Evolutionary conservation across 1,140 invertebrate genomes (phyloP).

Genomic region (Schlechtendalia chinensis): DNA sequence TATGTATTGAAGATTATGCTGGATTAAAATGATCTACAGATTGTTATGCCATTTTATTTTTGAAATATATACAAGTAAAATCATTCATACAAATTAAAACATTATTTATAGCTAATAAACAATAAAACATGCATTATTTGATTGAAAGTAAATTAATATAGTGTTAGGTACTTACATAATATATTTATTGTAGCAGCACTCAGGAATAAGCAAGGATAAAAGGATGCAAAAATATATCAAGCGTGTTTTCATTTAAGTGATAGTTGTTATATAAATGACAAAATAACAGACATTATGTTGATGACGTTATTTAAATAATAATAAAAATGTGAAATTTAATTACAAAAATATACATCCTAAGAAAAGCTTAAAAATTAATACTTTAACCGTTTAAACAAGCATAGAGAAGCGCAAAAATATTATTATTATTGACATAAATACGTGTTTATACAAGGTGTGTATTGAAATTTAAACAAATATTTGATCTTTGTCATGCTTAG

Average conservation of each 20-base stretch:
- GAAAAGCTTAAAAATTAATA: not conserved
- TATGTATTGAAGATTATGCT: too few relatives aligned
- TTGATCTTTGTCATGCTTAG: constrained; percentile 20
- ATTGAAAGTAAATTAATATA: constrained; percentile 44
- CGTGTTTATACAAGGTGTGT: not conserved
- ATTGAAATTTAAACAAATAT: constrained; percentile 22
- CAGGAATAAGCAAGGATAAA: constrained; percentile 13
- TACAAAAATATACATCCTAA: not conserved
- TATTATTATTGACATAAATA: constrained; percentile 13
- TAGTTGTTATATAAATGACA: not conserved
- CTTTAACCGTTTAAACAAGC: constrained; percentile 22
- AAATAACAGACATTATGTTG: not conserved
- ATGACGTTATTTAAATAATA: not conserved
- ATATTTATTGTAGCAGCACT: constrained; percentile 20
- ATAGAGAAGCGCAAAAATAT: constrained; percentile 8
- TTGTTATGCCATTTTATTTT: not conserved
- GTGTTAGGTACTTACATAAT: constrained; percentile 40
- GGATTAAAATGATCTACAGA: not conserved
- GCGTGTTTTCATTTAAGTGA: constrained; percentile 18
- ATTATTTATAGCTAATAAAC: not conserved
- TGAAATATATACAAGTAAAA: not conserved
- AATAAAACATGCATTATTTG: constrained; percentile 4
- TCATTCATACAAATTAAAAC: too few relatives aligned
- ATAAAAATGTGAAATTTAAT: not conserved
- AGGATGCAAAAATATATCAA: constrained; percentile 27